Percentiles rank a stretch among this genome's conserved stretches.
Evolutionary conservation across 2,888 invertebrate species (phyloP).

Genomic region (Phaedon cochleariae): DNA sequence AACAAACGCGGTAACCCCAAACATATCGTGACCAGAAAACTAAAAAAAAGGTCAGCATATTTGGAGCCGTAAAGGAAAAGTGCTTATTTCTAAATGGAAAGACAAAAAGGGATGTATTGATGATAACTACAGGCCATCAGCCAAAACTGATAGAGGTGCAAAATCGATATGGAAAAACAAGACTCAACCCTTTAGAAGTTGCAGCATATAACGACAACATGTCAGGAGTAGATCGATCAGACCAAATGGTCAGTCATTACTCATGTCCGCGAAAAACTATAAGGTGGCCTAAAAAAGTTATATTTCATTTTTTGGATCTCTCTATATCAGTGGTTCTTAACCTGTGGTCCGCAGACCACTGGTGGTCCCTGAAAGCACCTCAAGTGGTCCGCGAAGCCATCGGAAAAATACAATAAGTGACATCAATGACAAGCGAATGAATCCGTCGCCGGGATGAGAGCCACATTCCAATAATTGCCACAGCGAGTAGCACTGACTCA

Average conservation of each 20-base stretch:
- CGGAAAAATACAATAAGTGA: too few relatives aligned
- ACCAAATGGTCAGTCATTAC: constrained; percentile 6
- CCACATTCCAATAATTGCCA: too few relatives aligned
- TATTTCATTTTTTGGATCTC: constrained; percentile 7
- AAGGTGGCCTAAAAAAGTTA: constrained; percentile 6
- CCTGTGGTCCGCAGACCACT: too few relatives aligned
- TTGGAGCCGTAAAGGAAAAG: constrained; percentile 17
- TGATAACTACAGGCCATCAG: constrained; percentile 14
- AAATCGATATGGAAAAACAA: constrained; percentile 3
- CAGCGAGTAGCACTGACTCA: too few relatives aligned
- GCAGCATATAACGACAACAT: constrained; percentile 5
- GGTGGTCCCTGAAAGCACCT: too few relatives aligned
- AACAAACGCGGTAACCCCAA: constrained; percentile 43
- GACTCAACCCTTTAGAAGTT: constrained; percentile 5
- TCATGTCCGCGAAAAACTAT: constrained; percentile 5
- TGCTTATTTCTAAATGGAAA: constrained; percentile 15
- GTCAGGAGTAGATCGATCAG: background rate
- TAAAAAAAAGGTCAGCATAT: constrained; percentile 27
- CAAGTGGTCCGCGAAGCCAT: too few relatives aligned
- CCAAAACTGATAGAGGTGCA: background rate
- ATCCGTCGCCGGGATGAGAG: too few relatives aligned
- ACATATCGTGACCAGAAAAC: constrained; percentile 11
- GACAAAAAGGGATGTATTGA: constrained; percentile 23
- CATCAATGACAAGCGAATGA: too few relatives aligned
- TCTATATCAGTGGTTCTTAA: too few relatives aligned